Conservation (phyloP, 2,888 invertebrate species). For the Stomorhina lunata region DNA sequence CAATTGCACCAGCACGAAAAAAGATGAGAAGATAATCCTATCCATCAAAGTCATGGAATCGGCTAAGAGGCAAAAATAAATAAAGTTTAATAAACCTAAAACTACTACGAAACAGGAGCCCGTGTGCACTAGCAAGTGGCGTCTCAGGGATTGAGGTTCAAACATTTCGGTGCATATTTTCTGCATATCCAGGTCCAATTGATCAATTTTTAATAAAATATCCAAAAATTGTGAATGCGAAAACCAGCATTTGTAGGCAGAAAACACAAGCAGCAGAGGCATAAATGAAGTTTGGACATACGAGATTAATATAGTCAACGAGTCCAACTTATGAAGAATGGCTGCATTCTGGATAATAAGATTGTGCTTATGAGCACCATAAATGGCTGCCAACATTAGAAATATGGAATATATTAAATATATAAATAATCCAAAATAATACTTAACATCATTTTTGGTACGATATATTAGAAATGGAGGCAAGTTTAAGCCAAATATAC, state of each 20-base stretch:
- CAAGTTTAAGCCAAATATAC: slow-evolving; percentile 4
- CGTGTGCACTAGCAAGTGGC: background rate
- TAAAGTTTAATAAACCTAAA: background rate
- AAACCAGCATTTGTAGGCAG: background rate
- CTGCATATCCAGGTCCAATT: background rate
- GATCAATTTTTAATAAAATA: background rate
- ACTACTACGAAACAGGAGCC: background rate
- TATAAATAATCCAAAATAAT: background rate
- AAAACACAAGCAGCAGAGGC: background rate
- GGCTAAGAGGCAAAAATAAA: background rate
- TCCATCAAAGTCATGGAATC: background rate
- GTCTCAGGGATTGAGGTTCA: background rate
- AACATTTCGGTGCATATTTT: background rate
- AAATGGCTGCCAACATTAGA: background rate
- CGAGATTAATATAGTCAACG: background rate
- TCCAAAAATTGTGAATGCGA: background rate
- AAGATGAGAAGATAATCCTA: background rate
- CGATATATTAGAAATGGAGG: slow-evolving; percentile 11
- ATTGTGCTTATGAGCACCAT: background rate
- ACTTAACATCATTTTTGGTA: background rate
- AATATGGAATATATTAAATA: background rate
- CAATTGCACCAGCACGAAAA: background rate
- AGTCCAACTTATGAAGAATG: background rate
- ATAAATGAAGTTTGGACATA: background rate
- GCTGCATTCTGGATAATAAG: background rate